These are phyloP conservation scores for Leptinotarsa undecemlineata DNA, from an alignment of 1,140 invertebrate species.

Conservation along the genomic window DNA sequence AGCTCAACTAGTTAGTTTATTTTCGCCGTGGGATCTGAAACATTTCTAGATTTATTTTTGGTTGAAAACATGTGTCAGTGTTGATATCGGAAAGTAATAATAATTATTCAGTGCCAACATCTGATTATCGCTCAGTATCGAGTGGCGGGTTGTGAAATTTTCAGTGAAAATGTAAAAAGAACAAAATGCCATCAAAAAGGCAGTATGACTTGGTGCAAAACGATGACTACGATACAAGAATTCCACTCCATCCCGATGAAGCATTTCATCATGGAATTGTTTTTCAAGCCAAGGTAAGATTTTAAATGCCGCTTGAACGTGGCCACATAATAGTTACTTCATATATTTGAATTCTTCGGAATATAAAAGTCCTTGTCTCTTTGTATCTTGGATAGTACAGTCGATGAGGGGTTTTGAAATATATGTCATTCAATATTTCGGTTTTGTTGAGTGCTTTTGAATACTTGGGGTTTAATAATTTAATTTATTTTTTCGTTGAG, in stretches of 20 bases:
- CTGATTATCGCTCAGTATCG: conserved; percentile 22
- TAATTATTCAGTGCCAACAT: conserved; percentile 18
- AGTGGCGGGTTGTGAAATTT: conserved; percentile 14
- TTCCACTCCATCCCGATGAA: conserved; percentile 93
- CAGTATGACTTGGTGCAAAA: conserved; percentile 93
- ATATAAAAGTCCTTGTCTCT: no score
- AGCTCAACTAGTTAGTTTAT: conserved; percentile 24
- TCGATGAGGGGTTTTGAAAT: no score
- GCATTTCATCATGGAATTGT: conserved; percentile 95
- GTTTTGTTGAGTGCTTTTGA: no score
- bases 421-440: no score
- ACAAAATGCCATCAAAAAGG: conserved; percentile 81
- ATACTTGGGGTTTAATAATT: no score
- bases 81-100: conserved; percentile 20
- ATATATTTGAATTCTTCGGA: not conserved
- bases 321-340: not conserved
- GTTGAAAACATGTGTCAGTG: conserved; percentile 27
- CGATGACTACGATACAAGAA: conserved; percentile 91
- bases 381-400: no score
- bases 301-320: not conserved
- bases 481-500: no score
- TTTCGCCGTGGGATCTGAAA: conserved; percentile 25
- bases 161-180: conserved; percentile 24
- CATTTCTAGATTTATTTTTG: conserved; percentile 25
- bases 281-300: conserved; percentile 92